These are phyloP conservation scores for Serinus canaria DNA, from an alignment of 2,113 vertebrate species.

Conservation along the genomic window DNA sequence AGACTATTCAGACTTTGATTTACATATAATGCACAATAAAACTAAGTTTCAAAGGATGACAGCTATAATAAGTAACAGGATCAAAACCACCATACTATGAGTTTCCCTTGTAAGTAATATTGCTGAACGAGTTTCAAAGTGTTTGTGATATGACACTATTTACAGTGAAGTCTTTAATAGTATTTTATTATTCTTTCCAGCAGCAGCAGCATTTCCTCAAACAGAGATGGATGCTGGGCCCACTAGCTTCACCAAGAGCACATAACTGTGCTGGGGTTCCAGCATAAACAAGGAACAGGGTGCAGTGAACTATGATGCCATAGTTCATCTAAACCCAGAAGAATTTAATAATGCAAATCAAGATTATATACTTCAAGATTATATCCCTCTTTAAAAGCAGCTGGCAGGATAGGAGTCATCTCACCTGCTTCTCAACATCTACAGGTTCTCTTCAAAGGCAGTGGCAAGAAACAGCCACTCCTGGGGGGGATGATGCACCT, in stretches of 20 bases:
- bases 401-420: not conserved
- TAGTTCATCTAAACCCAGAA: not conserved
- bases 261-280: not conserved
- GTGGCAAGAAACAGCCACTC: not conserved
- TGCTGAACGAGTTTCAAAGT: not conserved
- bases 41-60: not conserved
- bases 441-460: not conserved
- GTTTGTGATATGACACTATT: not conserved
- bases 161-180: not conserved
- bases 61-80: conserved; percentile 7
- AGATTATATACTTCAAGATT: not conserved
- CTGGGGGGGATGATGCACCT: not conserved
- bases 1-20: not conserved
- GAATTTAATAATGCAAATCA: not conserved
- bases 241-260: not conserved
- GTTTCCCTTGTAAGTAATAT: not conserved
- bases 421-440: not conserved
- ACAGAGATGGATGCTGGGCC: not conserved
- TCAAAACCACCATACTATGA: not conserved
- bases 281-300: not conserved
- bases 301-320: not conserved
- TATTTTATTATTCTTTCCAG: not conserved
- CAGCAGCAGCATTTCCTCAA: not conserved
- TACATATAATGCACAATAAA: not conserved
- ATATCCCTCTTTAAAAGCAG: not conserved